Evolutionary conservation across 2,113 vertebrate genomes (phyloP).

Genomic region (Calyptommatus sinebrachiatus): DNA sequence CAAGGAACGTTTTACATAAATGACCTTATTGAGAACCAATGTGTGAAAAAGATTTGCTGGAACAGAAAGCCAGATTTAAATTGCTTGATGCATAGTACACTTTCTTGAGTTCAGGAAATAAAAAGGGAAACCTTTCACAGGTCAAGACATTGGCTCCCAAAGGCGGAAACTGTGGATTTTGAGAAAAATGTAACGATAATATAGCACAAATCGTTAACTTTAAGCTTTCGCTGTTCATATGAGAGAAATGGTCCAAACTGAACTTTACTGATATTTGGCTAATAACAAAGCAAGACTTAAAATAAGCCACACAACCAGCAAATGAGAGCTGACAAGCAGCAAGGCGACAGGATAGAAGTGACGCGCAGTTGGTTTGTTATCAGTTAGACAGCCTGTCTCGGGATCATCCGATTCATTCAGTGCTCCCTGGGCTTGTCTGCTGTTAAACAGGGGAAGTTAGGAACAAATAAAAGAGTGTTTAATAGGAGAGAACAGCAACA

Average conservation of each 20-base stretch:
- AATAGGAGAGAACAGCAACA: conserved; percentile 67
- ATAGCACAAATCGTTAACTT: conserved; percentile 61
- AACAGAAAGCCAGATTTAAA: conserved; percentile 62
- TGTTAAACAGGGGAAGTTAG: conserved; percentile 80
- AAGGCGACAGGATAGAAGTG: conserved; percentile 99
- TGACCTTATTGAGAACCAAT: conserved; percentile 59
- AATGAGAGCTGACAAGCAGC: conserved; percentile 98
- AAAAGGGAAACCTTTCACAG: conserved; percentile 53
- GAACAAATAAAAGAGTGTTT: conserved; percentile 73
- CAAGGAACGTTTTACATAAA: conserved; percentile 63
- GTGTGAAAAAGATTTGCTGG: conserved; percentile 60
- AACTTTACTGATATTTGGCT: conserved; percentile 99
- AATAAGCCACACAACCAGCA: conserved; percentile 99
- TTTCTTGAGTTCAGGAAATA: conserved; percentile 53
- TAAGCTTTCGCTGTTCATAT: conserved; percentile 70
- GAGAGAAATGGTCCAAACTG: conserved; percentile 69
- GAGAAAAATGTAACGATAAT: conserved; percentile 72
- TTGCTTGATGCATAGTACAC: conserved; percentile 74
- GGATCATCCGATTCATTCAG: conserved; percentile 93
- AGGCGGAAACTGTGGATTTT: conserved; percentile 62
- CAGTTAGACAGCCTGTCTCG: conserved; percentile 89
- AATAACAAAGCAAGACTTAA: conserved; percentile 99
- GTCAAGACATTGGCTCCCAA: conserved; percentile 64
- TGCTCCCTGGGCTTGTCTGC: conserved; percentile 91
- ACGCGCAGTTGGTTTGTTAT: conserved; percentile 97